phyloP scores from a whole-genome alignment of 2,113 vertebrate genomes.

The Dipodomys merriami region DNA sequence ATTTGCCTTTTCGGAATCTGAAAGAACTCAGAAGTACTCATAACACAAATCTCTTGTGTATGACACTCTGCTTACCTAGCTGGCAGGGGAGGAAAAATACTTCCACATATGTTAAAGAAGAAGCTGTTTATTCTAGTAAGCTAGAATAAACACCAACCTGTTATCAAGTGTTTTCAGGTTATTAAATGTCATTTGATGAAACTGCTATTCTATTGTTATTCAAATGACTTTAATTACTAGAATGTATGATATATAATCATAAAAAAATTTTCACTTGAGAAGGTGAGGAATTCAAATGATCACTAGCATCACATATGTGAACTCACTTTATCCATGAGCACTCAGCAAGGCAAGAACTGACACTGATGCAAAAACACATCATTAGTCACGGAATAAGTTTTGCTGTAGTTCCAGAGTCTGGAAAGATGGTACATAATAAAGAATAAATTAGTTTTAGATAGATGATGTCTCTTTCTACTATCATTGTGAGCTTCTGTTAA shows the following conservation, averaged over 20 bases:
- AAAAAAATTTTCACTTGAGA: conserved; percentile 86
- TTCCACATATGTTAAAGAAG: conserved; percentile 78
- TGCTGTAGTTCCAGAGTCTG: not conserved
- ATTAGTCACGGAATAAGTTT: not conserved
- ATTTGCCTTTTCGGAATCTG: conserved; percentile 83
- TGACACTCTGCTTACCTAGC: conserved; percentile 83
- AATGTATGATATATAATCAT: conserved; percentile 91
- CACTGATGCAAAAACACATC: not conserved
- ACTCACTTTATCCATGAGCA: not conserved
- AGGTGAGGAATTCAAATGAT: not conserved
- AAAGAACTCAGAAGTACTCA: conserved; percentile 87
- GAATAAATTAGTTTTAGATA: not conserved
- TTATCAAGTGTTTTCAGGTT: conserved; percentile 83
- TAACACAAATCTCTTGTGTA: conserved; percentile 80
- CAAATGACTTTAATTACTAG: conserved; percentile 89
- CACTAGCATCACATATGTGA: not conserved
- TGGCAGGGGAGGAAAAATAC: conserved; percentile 76
- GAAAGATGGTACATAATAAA: not conserved
- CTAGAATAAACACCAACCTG: conserved; percentile 83
- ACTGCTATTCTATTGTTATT: conserved; percentile 86
- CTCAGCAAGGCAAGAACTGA: not conserved
- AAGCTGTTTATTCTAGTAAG: conserved; percentile 82
- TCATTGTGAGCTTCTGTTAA: conserved; percentile 8
- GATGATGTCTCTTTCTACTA: not conserved
- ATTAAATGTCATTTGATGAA: conserved; percentile 87